phyloP scores from a whole-genome alignment of 2,888 invertebrate species.

The Heteromurus nitidus region DNA sequence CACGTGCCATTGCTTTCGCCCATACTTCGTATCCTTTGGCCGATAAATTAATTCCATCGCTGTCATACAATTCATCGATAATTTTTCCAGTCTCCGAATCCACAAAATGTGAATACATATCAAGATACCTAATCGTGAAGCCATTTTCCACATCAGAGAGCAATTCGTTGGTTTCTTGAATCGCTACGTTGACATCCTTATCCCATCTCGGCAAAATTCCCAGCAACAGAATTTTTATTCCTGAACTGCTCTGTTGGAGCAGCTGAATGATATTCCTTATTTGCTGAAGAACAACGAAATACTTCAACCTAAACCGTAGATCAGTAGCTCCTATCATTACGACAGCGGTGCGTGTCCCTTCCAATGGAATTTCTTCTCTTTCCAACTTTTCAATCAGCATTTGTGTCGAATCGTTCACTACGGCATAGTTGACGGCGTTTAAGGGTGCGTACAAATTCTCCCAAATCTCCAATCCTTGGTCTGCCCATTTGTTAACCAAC shows the following conservation, averaged over 20 bases:
- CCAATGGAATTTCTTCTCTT: constrained; percentile 59
- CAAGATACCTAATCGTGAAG: constrained; percentile 61
- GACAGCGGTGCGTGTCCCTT: constrained; percentile 47
- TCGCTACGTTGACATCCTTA: constrained; percentile 39
- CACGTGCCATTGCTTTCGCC: constrained; percentile 48
- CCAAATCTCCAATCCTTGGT: constrained; percentile 57
- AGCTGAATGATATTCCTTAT: constrained; percentile 60
- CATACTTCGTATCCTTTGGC: constrained; percentile 60
- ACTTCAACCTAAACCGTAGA: constrained; percentile 56
- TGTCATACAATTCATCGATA: constrained; percentile 51
- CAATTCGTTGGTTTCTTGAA: constrained; percentile 59
- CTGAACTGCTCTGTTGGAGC: constrained; percentile 57
- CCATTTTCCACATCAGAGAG: constrained; percentile 67
- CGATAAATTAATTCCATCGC: constrained; percentile 61
- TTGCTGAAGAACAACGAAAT: constrained; percentile 58
- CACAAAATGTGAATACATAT: constrained; percentile 47
- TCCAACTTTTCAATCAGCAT: constrained; percentile 62
- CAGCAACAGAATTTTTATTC: constrained; percentile 62
- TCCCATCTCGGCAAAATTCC: constrained; percentile 59
- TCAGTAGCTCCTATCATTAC: constrained; percentile 64
- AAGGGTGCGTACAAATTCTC: constrained; percentile 55
- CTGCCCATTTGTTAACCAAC: constrained; percentile 42
- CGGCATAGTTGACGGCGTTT: constrained; percentile 57
- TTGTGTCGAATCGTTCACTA: constrained; percentile 58
- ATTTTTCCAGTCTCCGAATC: constrained; percentile 43